phyloP scores from a whole-genome alignment of 2,113 vertebrate genomes.

The Antechinus stuartii region DNA sequence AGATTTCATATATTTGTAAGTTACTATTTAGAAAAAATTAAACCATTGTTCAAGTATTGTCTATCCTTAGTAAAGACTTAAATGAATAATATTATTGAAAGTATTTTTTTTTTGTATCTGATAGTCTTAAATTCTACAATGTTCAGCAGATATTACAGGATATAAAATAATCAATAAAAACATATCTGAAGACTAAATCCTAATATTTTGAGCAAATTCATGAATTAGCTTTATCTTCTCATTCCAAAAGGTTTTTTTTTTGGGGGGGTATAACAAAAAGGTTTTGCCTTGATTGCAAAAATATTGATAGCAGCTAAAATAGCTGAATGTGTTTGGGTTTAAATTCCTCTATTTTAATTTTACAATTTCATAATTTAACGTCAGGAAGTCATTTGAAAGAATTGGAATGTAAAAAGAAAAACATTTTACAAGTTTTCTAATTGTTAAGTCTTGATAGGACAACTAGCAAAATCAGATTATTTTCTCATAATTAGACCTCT shows the following conservation, averaged over 20 bases:
- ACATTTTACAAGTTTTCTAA: constrained; percentile 44
- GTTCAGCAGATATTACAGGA: not conserved
- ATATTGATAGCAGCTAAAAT: not conserved
- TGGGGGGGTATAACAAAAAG: constrained; percentile 20
- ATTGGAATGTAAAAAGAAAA: constrained; percentile 33
- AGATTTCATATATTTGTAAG: constrained; percentile 29
- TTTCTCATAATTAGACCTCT: constrained; percentile 28
- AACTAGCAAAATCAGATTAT: constrained; percentile 31
- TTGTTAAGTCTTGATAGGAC: not conserved
- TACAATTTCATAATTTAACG: constrained; percentile 5
- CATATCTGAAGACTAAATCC: not conserved
- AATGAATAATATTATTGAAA: not conserved
- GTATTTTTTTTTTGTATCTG: not conserved
- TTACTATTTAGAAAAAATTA: constrained; percentile 29
- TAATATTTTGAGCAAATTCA: not conserved
- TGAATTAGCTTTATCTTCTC: not conserved
- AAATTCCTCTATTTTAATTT: constrained; percentile 15
- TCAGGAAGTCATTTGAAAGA: constrained; percentile 2
- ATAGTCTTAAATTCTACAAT: not conserved
- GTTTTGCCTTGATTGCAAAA: constrained; percentile 28
- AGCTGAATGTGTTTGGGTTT: not conserved
- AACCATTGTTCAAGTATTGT: constrained; percentile 31
- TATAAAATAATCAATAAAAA: constrained; percentile 1
- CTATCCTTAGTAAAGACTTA: not conserved
- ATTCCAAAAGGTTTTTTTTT: not conserved